Percentiles rank a stretch among this genome's conserved stretches.
Conservation (phyloP, 2,888 invertebrate genomes). For the Drosophila neonasuta region DNA sequence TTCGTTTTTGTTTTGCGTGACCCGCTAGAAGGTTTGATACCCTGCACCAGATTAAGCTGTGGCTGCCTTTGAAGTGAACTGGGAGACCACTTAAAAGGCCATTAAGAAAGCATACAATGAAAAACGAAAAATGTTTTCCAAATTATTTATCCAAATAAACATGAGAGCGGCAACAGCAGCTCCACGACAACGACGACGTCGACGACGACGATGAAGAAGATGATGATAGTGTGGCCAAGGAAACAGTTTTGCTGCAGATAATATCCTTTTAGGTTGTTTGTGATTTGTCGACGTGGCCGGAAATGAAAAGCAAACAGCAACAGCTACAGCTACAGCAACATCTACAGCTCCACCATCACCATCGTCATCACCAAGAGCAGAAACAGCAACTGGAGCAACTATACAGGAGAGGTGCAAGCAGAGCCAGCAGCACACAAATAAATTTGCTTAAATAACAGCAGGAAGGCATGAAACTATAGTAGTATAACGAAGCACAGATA, state of each 20-base stretch:
- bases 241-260: slow-evolving; percentile 69
- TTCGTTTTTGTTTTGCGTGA: slow-evolving; percentile 15
- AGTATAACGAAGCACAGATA: slow-evolving; percentile 5
- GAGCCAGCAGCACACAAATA: slow-evolving; percentile 48
- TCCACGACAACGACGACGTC: slow-evolving; percentile 3
- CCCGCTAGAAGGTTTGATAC: slow-evolving; percentile 30
- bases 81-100: slow-evolving; percentile 63
- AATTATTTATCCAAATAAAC: slow-evolving; percentile 74
- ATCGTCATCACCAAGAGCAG: slow-evolving; percentile 10
- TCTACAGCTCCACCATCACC: slow-evolving; percentile 43
- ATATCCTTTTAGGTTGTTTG: slow-evolving; percentile 72
- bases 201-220: not conserved
- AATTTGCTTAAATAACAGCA: slow-evolving; percentile 64
- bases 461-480: slow-evolving; percentile 8
- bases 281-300: slow-evolving; percentile 77
- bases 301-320: slow-evolving; percentile 72
- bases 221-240: slow-evolving; percentile 56
- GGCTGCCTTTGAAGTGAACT: slow-evolving; percentile 27
- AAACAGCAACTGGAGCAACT: slow-evolving; percentile 12
- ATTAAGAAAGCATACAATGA: slow-evolving; percentile 61
- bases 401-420: slow-evolving; percentile 29
- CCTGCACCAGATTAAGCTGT: slow-evolving; percentile 34
- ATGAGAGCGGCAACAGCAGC: slow-evolving; percentile 25
- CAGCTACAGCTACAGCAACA: slow-evolving; percentile 17
- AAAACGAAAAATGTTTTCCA: slow-evolving; percentile 68